Percentiles rank a stretch among this genome's conserved stretches.
Conservation (phyloP, 1,140 invertebrate species). For the Hylaeus volcanicus region DNA sequence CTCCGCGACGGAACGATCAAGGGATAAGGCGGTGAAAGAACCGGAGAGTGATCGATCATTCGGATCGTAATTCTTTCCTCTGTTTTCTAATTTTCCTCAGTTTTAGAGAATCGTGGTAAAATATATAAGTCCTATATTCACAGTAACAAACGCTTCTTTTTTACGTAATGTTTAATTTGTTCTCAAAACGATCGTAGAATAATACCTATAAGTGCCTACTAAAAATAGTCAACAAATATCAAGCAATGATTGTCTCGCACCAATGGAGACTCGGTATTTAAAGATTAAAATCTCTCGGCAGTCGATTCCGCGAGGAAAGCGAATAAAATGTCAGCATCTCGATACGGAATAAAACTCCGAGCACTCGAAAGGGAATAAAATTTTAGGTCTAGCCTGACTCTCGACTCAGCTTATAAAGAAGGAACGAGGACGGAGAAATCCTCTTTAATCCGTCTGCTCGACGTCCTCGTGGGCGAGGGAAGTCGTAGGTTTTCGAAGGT, state of each 20-base stretch:
- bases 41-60: conserved; percentile 27
- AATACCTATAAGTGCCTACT: no score
- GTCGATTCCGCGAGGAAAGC: not conserved
- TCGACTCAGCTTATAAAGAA: not conserved
- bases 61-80: not conserved
- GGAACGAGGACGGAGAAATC: conserved; percentile 18
- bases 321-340: conserved; percentile 4
- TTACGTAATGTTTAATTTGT: no score
- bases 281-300: not conserved
- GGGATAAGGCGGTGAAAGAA: conserved; percentile 7
- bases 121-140: no score
- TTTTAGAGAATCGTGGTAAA: no score
- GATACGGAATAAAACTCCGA: not conserved
- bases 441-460: conserved; percentile 33
- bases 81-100: not conserved
- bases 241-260: no score
- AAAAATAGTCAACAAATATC: no score
- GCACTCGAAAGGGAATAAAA: not conserved
- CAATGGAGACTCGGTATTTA: not conserved
- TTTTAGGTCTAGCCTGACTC: not conserved
- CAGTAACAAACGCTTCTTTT: no score
- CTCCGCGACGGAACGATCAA: not conserved
- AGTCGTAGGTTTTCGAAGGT: conserved; percentile 11
- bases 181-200: no score
- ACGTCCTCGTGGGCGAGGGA: not conserved